These are phyloP conservation scores for Saccopteryx bilineata DNA, from an alignment of 2,113 vertebrate genomes.

Conservation along the genomic window DNA sequence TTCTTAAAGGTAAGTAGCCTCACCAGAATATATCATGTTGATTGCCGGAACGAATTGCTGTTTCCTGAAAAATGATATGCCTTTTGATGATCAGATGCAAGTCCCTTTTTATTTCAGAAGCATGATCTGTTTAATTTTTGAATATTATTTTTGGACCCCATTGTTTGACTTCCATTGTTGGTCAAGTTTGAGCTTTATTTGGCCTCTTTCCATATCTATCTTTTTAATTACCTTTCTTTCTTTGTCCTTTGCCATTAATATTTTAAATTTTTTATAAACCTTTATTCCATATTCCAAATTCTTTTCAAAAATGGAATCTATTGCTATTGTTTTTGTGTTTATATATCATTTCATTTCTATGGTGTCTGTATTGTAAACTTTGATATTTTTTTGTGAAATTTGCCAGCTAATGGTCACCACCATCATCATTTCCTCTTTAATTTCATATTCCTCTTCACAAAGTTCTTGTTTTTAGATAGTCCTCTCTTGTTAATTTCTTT, in stretches of 20 bases:
- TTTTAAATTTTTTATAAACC: background rate
- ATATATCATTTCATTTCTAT: background rate
- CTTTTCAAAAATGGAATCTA: background rate
- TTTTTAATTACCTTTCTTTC: conserved; percentile 36
- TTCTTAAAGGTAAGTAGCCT: conserved; percentile 27
- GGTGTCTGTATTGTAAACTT: background rate
- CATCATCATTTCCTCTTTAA: conserved; percentile 40
- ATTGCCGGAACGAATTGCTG: background rate
- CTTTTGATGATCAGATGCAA: background rate
- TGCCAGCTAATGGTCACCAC: background rate
- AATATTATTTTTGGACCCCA: background rate
- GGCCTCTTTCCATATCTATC: background rate
- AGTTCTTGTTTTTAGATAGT: background rate
- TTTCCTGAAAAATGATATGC: background rate
- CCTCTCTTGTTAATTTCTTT: background rate
- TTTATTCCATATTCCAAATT: background rate
- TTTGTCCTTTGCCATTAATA: background rate
- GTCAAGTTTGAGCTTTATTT: background rate
- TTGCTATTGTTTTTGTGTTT: background rate
- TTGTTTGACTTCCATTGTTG: background rate
- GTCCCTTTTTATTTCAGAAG: conserved; percentile 18
- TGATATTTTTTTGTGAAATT: background rate
- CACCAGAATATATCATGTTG: background rate
- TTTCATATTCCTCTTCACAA: background rate
- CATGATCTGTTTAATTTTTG: background rate